A percentile compares a stretch with the other conserved stretches of the same genome.
Evolutionary conservation across 2,888 invertebrate species (phyloP).

Genomic region (Tortricodes alternella): DNA sequence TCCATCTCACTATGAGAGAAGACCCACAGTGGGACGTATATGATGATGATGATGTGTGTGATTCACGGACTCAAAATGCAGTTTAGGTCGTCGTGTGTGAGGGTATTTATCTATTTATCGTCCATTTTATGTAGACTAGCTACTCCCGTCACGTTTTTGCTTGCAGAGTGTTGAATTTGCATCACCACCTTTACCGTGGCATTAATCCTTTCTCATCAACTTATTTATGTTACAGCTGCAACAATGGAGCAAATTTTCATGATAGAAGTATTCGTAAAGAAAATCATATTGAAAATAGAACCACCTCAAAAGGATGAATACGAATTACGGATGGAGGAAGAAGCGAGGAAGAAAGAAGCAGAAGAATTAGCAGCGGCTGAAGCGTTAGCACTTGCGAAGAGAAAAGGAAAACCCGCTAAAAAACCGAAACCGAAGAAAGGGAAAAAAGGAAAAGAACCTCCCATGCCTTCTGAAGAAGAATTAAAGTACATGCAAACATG

Average conservation of each 20-base stretch:
- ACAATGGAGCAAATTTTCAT: conserved; percentile 77
- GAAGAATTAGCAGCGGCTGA: conserved; percentile 60
- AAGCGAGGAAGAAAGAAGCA: conserved; percentile 58
- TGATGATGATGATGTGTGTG: too few species aligned
- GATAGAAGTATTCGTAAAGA: conserved; percentile 75
- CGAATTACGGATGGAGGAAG: conserved; percentile 66
- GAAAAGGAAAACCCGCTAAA: conserved; percentile 51
- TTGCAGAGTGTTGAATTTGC: too few species aligned
- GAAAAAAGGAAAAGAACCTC: conserved; percentile 68
- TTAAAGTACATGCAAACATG: conserved; percentile 75
- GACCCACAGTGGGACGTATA: too few species aligned
- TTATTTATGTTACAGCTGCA: conserved; percentile 22
- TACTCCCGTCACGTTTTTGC: too few species aligned
- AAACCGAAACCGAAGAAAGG: conserved; percentile 51
- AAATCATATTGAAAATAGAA: conserved; percentile 68
- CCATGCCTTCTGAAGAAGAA: conserved; percentile 73
- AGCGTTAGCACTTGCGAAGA: conserved; percentile 40
- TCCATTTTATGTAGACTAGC: too few species aligned
- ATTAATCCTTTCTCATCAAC: background rate
- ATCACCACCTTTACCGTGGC: too few species aligned
- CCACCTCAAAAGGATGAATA: conserved; percentile 73
- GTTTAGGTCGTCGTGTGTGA: too few species aligned
- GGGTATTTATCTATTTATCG: too few species aligned
- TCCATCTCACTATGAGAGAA: too few species aligned
- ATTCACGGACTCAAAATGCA: too few species aligned